phyloP scores from a whole-genome alignment of 1,140 invertebrate genomes.

The Telenomus remus region DNA sequence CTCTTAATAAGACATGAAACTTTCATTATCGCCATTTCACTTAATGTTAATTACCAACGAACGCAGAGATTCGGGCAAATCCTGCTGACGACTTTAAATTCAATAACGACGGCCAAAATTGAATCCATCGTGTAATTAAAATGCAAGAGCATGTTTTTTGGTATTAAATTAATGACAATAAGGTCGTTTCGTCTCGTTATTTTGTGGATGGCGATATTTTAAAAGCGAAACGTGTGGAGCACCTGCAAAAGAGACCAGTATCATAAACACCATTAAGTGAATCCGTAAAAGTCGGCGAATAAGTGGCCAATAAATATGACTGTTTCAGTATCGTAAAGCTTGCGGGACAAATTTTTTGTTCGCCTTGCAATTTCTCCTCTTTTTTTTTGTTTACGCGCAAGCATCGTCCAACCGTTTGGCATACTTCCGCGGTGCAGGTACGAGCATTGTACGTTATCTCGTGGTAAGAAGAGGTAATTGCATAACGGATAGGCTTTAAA shows the following conservation, averaged over 20 bases:
- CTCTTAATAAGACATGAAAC: neutral
- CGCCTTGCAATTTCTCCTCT: neutral
- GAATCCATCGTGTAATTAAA: too few species aligned
- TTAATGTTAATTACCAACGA: neutral
- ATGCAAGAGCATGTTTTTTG: too few species aligned
- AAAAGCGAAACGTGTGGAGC: constrained; percentile 3
- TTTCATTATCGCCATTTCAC: neutral
- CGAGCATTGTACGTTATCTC: constrained; percentile 47
- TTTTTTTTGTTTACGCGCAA: constrained; percentile 23
- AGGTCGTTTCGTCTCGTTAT: neutral
- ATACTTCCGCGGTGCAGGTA: constrained; percentile 32
- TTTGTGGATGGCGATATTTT: neutral
- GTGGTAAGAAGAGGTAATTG: constrained; percentile 60
- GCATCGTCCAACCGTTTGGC: constrained; percentile 27
- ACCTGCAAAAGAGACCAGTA: constrained; percentile 13
- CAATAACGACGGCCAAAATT: too few species aligned
- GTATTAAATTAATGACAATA: too few species aligned
- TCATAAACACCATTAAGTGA: constrained; percentile 20
- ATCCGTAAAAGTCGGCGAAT: constrained; percentile 53
- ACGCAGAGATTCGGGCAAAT: too few species aligned
- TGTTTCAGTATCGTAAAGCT: constrained; percentile 40
- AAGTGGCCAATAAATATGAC: constrained; percentile 42
- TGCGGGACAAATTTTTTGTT: constrained; percentile 13
- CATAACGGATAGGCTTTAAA: constrained; percentile 64
- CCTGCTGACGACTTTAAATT: too few species aligned